A percentile compares a stretch with the other conserved stretches of the same genome.
Conservation (phyloP, 2,888 invertebrate genomes). For the Linhomoeus sp. region DNA sequence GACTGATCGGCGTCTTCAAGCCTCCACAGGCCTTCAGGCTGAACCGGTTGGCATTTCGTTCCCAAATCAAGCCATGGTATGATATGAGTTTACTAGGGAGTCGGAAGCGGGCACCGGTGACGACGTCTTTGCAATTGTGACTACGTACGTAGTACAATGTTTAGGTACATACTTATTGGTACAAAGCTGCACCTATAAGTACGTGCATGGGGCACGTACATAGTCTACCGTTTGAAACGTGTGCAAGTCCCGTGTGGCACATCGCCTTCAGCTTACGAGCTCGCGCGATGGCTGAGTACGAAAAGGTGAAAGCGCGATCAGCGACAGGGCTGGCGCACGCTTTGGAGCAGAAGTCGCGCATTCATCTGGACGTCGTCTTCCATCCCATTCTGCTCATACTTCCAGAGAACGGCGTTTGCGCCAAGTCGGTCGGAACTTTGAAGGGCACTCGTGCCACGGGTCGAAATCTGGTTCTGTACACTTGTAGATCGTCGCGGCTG, state of each 20-base stretch:
- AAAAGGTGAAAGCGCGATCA: constrained; percentile 72
- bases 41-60: constrained; percentile 46
- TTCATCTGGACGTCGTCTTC: constrained; percentile 63
- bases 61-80: not conserved
- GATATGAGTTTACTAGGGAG: too few relatives aligned
- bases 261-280: constrained; percentile 56
- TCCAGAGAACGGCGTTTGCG: constrained; percentile 58
- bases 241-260: too few relatives aligned
- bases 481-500: constrained; percentile 38
- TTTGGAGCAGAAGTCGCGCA: constrained; percentile 55
- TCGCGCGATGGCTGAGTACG: constrained; percentile 59
- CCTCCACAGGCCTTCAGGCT: constrained; percentile 53
- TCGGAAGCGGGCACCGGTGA: constrained; percentile 10
- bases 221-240: too few relatives aligned
- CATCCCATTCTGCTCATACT: constrained; percentile 69
- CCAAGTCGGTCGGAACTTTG: constrained; percentile 34
- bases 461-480: too few relatives aligned
- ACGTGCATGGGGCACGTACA: too few relatives aligned
- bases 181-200: too few relatives aligned
- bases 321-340: constrained; percentile 76
- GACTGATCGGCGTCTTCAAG: constrained; percentile 64
- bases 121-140: not conserved
- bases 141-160: not conserved
- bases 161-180: too few relatives aligned
- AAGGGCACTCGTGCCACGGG: too few relatives aligned